Conservation (phyloP, 2,113 vertebrate genomes). For the Montifringilla adamsi region DNA sequence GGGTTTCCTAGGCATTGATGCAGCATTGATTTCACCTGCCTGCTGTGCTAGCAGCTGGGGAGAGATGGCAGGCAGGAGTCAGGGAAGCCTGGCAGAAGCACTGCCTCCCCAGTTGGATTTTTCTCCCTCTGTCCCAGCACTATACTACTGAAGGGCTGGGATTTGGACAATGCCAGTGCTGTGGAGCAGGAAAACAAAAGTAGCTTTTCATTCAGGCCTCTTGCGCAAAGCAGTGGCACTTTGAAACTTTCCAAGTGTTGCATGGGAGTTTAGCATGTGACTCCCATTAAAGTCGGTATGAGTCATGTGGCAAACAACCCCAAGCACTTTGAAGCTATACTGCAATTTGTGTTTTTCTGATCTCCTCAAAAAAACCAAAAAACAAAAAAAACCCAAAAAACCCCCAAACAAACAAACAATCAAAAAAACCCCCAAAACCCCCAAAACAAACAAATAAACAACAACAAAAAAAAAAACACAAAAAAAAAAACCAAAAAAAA, state of each 20-base stretch:
- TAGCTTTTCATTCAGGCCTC: not conserved
- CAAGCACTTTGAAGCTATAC: constrained; percentile 43
- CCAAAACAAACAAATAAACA: too few relatives aligned
- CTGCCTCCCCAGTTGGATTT: not conserved
- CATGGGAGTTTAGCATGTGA: constrained; percentile 52
- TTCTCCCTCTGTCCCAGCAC: not conserved
- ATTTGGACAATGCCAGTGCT: constrained; percentile 1
- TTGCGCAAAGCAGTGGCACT: not conserved
- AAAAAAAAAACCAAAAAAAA: too few relatives aligned
- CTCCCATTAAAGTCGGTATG: constrained; percentile 47
- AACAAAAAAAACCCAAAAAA: too few relatives aligned
- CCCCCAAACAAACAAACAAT: too few relatives aligned
- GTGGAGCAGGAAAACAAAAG: constrained; percentile 33
- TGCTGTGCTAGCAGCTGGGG: not conserved
- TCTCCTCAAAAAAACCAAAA: not conserved
- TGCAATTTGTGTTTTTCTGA: constrained; percentile 46
- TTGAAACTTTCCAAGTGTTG: constrained; percentile 15
- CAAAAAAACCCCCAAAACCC: too few relatives aligned
- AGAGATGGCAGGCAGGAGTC: not conserved
- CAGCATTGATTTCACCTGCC: not conserved
- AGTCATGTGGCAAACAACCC: constrained; percentile 54
- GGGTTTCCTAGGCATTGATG: not conserved
- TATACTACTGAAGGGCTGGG: not conserved
- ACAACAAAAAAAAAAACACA: too few relatives aligned
- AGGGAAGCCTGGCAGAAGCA: not conserved